Conservation (phyloP, 2,797 vertebrate species). For the Acanthiza pusilla region DNA sequence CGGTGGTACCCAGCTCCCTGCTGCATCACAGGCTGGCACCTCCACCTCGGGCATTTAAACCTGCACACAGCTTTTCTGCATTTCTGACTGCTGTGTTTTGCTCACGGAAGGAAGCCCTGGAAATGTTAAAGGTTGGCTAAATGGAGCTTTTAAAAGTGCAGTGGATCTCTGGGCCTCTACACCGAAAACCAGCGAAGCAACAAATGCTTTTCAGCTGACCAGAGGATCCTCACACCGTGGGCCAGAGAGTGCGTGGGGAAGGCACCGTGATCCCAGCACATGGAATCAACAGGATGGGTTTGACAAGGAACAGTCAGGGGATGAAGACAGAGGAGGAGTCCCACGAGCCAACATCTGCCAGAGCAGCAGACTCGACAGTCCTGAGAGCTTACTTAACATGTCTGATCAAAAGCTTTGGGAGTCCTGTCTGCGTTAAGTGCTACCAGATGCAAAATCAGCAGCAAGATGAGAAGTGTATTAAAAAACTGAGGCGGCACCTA, state of each 20-base stretch:
- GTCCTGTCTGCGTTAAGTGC: constrained; percentile 23
- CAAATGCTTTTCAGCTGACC: background rate
- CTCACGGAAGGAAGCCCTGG: background rate
- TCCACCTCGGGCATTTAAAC: background rate
- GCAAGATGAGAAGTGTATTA: constrained; percentile 45
- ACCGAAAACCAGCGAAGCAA: background rate
- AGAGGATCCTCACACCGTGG: background rate
- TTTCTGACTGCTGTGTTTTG: background rate
- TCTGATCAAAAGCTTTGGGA: constrained; percentile 56
- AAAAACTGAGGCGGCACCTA: constrained; percentile 38
- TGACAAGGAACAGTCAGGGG: background rate
- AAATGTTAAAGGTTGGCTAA: background rate
- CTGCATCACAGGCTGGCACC: background rate
- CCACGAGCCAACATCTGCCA: background rate
- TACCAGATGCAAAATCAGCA: constrained; percentile 57
- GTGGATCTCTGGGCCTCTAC: background rate
- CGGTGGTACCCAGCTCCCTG: background rate
- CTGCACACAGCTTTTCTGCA: background rate
- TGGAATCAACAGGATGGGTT: background rate
- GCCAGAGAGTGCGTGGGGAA: background rate
- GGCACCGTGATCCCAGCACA: background rate
- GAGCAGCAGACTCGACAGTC: background rate
- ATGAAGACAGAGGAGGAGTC: background rate
- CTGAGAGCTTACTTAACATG: constrained; percentile 29
- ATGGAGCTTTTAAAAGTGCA: background rate